Evolutionary conservation across 2,888 invertebrate genomes (phyloP).

Genomic region (Deroplatys truncata): DNA sequence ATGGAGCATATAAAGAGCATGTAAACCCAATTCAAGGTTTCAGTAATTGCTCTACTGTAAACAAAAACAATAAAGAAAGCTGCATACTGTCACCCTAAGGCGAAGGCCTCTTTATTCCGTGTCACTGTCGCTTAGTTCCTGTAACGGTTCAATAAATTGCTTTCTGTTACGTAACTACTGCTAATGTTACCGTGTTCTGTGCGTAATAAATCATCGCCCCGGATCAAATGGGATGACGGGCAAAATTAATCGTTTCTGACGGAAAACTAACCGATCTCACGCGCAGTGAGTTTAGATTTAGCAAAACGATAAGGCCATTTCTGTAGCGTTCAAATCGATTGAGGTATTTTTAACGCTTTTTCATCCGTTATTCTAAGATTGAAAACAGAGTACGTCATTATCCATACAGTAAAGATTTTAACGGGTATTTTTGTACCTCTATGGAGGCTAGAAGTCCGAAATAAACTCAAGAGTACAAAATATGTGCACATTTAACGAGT

Average conservation of each 20-base stretch:
- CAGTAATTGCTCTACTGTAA: too few species aligned
- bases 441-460: too few species aligned
- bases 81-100: not conserved
- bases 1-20: too few species aligned
- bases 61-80: not conserved
- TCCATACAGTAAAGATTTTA: too few species aligned
- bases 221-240: not conserved
- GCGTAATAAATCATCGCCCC: not conserved
- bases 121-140: not conserved
- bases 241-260: not conserved
- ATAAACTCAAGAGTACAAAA: too few species aligned
- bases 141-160: not conserved
- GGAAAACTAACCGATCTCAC: not conserved
- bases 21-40: too few species aligned
- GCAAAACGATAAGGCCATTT: not conserved
- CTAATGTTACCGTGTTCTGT: not conserved
- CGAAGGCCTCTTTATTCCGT: not conserved
- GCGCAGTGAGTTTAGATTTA: not conserved
- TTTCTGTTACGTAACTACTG: not conserved
- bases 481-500: too few species aligned
- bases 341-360: not conserved
- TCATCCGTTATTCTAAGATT: too few species aligned
- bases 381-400: too few species aligned
- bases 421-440: too few species aligned
- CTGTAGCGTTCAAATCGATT: not conserved